Evolutionary conservation across 2,113 vertebrate genomes (phyloP).

Genomic region (Dinomys branickii): DNA sequence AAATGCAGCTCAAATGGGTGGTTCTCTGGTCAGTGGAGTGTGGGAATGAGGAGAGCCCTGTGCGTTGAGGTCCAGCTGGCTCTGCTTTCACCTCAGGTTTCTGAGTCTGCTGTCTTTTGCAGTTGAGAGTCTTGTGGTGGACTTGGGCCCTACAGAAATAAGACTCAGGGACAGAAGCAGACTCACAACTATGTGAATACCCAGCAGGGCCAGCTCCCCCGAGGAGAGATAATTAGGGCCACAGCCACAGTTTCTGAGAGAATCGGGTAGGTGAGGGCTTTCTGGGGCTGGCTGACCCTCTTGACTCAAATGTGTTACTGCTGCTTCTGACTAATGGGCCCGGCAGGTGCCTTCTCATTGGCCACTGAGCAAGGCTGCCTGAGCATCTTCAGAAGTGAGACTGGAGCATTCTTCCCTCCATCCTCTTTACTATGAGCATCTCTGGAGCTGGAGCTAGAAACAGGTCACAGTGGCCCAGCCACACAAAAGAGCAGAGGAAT

Average conservation of each 20-base stretch:
- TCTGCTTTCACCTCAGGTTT: neutral
- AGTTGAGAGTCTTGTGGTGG: neutral
- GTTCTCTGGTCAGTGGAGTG: neutral
- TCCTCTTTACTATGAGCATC: neutral
- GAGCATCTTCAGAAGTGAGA: neutral
- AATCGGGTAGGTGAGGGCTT: neutral
- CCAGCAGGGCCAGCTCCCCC: neutral
- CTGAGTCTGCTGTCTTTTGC: neutral
- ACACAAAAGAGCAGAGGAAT: neutral
- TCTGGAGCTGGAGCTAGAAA: neutral
- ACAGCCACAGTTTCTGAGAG: neutral
- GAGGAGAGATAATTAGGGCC: slow-evolving; percentile 39
- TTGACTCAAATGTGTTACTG: slow-evolving; percentile 60
- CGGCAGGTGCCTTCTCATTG: neutral
- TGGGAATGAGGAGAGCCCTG: neutral
- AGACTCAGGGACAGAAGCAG: neutral
- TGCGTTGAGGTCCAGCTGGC: neutral
- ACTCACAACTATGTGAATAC: neutral
- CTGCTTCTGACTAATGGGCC: slow-evolving; percentile 56
- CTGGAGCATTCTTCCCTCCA: too few species aligned
- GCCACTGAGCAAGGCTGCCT: neutral
- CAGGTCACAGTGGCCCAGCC: slow-evolving; percentile 33
- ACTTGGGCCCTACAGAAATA: neutral
- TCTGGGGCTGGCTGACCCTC: slow-evolving; percentile 61
- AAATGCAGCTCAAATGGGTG: neutral